Evolutionary conservation across 2,797 vertebrate genomes (phyloP), one percentile per base, ranked within the genome.

Genomic region (Fratercula arctica): DNA sequence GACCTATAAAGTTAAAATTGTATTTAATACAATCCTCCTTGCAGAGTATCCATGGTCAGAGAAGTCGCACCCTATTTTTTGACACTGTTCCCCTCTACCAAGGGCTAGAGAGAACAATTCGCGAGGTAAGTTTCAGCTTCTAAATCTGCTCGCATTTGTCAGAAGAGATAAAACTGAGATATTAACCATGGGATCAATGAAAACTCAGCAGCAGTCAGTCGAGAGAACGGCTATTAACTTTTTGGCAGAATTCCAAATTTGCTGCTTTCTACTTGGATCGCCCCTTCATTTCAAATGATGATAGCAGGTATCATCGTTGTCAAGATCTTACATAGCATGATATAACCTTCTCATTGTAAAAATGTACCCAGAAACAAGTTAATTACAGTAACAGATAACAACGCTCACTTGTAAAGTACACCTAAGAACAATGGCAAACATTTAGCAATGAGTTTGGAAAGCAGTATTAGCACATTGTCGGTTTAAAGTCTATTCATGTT

Each of bases 401-500:
- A 29, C 1, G 1, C 39, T 45, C 33, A 9, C 54, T 81, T 48
- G 12, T 31, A 21, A 56, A 35, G 37, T n/a, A 72, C n/a, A 73
- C 24, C 11, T 73, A 60, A 64, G 23, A 82, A n/a, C 45, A 75
- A 39, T 0, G 11, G 26, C n/a, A 54, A 83, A 84, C 29, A 69
- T 35, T 21, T 50, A 10, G 39, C 41, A 53, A 6, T 12, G 13
- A 84, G 11, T 33, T 66, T 76, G 41, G 50, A 60, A 87, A 89
- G 29, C 4, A 66, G 8, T 41, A 81, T 46, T 53, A 87, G 48
- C 10, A 45, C 9, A 17, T 16, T 1, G 2, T 3, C 0, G 0
- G 5, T 78, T 87, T 64, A 56, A 85, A 45, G 43, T 18, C 51
- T 37, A 31, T 23, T 67, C 11, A 26, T 8, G 10, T 45, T 77